These are phyloP conservation scores for Tetramorium parvispinum DNA, from an alignment of 1,140 invertebrate species.

Conservation along the genomic window DNA sequence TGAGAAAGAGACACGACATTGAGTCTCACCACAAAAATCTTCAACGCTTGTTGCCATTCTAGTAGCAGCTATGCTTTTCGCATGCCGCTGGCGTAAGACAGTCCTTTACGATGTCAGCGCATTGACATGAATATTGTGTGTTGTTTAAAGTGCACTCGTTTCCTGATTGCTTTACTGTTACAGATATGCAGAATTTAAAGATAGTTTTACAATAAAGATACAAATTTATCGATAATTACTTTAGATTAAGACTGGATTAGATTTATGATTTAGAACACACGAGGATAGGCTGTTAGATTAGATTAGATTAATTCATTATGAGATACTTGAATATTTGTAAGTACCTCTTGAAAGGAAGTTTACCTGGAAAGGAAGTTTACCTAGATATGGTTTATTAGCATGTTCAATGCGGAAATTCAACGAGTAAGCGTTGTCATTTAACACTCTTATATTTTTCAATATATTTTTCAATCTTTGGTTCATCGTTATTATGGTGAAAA, in stretches of 20 bases:
- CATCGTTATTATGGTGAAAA: background rate
- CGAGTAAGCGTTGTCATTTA: background rate
- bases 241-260: background rate
- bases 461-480: conserved; percentile 12
- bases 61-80: conserved; percentile 14
- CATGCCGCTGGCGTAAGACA: conserved; percentile 37
- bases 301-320: too few species aligned
- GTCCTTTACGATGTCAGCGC: conserved; percentile 1
- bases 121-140: conserved; percentile 41
- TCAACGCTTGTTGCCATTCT: conserved; percentile 57
- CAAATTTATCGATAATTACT: background rate
- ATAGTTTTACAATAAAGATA: background rate
- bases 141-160: background rate
- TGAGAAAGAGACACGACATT: conserved; percentile 10
- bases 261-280: background rate
- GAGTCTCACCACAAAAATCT: conserved; percentile 39
- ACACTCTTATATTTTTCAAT: background rate
- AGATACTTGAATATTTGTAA: background rate
- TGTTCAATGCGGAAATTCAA: conserved; percentile 20
- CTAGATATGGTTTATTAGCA: background rate
- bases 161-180: background rate
- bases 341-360: background rate
- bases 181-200: conserved; percentile 20
- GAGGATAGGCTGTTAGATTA: background rate
- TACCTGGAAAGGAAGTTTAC: background rate